Evolutionary conservation across 2,888 invertebrate species (phyloP).

Genomic region (Xestobium rufovillosum): DNA sequence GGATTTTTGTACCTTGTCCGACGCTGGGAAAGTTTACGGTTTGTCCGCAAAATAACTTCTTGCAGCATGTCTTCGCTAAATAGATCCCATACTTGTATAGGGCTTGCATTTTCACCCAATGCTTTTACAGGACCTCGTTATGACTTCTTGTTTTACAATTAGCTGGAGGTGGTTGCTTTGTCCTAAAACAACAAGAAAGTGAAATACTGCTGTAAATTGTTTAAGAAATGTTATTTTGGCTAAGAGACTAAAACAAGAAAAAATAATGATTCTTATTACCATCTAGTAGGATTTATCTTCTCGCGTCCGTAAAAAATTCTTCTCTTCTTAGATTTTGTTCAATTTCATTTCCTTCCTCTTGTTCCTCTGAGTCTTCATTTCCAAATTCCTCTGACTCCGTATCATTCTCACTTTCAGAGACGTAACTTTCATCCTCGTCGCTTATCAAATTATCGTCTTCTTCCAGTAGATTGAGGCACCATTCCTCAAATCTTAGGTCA

Average conservation of each 20-base stretch:
- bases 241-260: background rate
- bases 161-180: no score
- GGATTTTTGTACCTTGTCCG: conserved; percentile 1
- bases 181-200: no score
- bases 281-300: conserved; percentile 2
- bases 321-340: conserved; percentile 5
- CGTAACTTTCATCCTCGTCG: conserved; percentile 8
- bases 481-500: conserved; percentile 7
- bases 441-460: conserved; percentile 9
- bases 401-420: conserved; percentile 8
- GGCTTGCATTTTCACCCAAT: no score
- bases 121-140: no score
- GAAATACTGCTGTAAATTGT: no score
- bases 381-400: conserved; percentile 4
- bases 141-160: no score
- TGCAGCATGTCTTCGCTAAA: no score
- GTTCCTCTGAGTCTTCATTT: conserved; percentile 8
- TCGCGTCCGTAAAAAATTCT: conserved; percentile 6
- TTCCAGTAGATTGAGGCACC: conserved; percentile 6
- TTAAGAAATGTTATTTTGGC: no score
- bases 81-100: background rate
- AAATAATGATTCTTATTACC: conserved; percentile 1
- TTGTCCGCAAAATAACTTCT: no score
- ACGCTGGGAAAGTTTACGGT: no score
- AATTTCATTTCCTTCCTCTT: conserved; percentile 4